These are phyloP conservation scores for Patiria pectinifera DNA, from an alignment of 53 echinoderm and acorn worm species.

Conservation along the genomic window DNA sequence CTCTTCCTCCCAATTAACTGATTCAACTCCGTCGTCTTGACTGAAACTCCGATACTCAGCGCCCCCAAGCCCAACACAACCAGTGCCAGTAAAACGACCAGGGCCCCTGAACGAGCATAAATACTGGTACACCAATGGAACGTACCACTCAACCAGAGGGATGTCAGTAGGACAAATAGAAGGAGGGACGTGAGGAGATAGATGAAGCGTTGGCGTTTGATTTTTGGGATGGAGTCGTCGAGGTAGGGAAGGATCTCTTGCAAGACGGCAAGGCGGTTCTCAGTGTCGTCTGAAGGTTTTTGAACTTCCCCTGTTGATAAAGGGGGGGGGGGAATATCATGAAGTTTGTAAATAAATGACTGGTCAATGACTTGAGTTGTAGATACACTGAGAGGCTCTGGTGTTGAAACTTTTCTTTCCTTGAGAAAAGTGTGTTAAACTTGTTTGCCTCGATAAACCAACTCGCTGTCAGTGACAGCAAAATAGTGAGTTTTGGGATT, in stretches of 20 bases:
- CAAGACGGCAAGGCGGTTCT: constrained; percentile 12
- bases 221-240: constrained; percentile 36
- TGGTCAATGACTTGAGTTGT: no score
- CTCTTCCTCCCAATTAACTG: constrained; percentile 50
- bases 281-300: neutral
- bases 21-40: constrained; percentile 62
- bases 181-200: constrained; percentile 44
- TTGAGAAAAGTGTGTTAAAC: no score
- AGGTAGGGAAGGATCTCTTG: constrained; percentile 44
- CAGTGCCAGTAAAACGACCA: constrained; percentile 42
- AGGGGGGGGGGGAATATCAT: neutral
- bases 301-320: neutral
- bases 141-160: constrained; percentile 28
- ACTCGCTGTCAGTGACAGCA: no score
- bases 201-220: constrained; percentile 9
- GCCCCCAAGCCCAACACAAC: constrained; percentile 32
- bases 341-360: neutral
- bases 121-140: constrained; percentile 5
- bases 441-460: no score
- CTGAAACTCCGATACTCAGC: constrained; percentile 37
- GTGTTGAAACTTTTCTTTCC: no score
- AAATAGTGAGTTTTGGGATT: no score
- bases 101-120: constrained; percentile 3
- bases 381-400: no score
- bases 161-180: constrained; percentile 30